These are phyloP conservation scores for Marmota monax DNA, from an alignment of 2,113 vertebrate genomes.

Conservation along the genomic window DNA sequence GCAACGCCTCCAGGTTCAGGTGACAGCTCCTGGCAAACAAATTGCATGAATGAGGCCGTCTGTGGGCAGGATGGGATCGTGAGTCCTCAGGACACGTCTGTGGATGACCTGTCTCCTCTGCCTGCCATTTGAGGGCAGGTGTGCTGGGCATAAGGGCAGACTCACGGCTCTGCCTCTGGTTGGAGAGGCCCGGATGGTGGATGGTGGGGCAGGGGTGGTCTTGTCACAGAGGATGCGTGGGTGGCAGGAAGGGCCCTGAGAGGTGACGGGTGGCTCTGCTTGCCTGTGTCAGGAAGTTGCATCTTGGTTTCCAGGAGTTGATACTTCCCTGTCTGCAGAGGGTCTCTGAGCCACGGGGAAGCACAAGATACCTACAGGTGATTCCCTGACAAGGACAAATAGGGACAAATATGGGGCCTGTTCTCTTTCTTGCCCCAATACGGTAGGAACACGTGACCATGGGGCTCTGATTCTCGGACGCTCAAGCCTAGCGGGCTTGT, in stretches of 20 bases:
- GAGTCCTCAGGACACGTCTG: background rate
- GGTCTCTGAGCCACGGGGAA: background rate
- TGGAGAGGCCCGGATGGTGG: background rate
- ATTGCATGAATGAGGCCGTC: background rate
- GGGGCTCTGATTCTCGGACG: background rate
- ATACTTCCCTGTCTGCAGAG: background rate
- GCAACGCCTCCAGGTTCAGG: background rate
- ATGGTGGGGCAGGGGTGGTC: too few relatives aligned
- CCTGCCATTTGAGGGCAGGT: background rate
- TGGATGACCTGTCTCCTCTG: background rate
- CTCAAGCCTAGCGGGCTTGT: background rate
- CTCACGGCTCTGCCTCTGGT: background rate
- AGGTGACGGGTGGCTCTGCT: background rate
- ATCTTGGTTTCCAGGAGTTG: background rate
- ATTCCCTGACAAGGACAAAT: background rate
- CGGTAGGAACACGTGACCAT: background rate
- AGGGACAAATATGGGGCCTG: background rate
- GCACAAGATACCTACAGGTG: too few relatives aligned
- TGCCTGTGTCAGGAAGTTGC: background rate
- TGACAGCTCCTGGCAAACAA: background rate
- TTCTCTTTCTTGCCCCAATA: background rate
- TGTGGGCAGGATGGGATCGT: rapidly evolving
- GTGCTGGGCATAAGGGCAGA: rapidly evolving
- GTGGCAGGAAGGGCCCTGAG: background rate
- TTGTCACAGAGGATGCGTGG: background rate